Base-by-base conservation (phyloP, 1,140 invertebrate species). In the Plodia interpunctella region DNA sequence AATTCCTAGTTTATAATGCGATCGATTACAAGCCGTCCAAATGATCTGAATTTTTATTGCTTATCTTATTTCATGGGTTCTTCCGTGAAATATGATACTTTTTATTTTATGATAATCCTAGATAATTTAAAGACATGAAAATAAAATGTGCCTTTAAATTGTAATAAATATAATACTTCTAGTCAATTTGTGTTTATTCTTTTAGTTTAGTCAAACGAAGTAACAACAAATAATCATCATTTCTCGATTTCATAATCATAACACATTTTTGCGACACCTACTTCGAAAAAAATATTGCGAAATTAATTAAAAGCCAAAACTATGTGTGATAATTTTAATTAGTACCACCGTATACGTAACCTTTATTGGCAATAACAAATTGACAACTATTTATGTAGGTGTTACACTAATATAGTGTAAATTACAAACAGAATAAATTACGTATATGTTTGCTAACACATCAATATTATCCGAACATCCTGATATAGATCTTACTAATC, bases 401-500 rank as follows among this genome's bases (percentile, higher is more conserved):
- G 66, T 86, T 83, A 88, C 86, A 88, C 83, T 88, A 88, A 88
- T 87, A 88, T 88, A 88, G 86, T 88, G 86, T 84, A 85, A n/a
- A 3, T 44, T 44, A 44, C 38, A 44, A 15, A 44, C n/a, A 15
- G 15, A 44, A 44, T 44, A 44, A 44, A 44, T 44, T 44, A 44
- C 38, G 38, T 44, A 44, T 44, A 2, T 17, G 15, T 44, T 44
- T 44, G 38, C 15, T 44, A 44, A 44, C 38, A 44, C 13, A n/a
- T 44, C 38, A 44, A 15, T 44, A 6, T 44, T n/a, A 3, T 17
- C 8, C 21, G 6, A n/a, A 44, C 38, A 44, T 44, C 13, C 1
- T 15, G 38, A 17, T 44, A 15, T 5, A 32, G 30, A 15, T 44
- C 38, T 44, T 44, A 44, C 13, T 15, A 44, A 32, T 9, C 30